phyloP scores from a whole-genome alignment of 2,888 invertebrate genomes.

The Cactoblastis cactorum region DNA sequence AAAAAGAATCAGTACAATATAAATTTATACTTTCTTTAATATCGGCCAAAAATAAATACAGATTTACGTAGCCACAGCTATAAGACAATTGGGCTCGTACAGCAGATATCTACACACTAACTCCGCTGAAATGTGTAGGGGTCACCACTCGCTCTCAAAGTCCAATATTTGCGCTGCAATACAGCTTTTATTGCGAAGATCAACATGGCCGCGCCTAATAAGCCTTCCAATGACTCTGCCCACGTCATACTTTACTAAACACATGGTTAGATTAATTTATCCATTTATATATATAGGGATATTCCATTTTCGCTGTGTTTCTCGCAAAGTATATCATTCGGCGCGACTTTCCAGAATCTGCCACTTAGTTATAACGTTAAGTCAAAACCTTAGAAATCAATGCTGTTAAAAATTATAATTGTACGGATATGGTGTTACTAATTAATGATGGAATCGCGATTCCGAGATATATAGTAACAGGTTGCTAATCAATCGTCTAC shows the following conservation, averaged over 20 bases:
- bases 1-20: too few relatives aligned
- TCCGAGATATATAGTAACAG: too few relatives aligned
- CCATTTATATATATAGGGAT: conserved; percentile 10
- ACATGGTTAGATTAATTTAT: conserved; percentile 22
- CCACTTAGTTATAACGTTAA: too few relatives aligned
- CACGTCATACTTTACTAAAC: conserved; percentile 45
- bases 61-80: conserved; percentile 30
- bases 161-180: conserved; percentile 71
- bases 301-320: too few relatives aligned
- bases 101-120: conserved; percentile 54
- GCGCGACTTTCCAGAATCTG: too few relatives aligned
- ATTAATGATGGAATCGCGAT: too few relatives aligned
- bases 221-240: conserved; percentile 36
- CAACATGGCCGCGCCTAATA: conserved; percentile 52
- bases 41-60: conserved; percentile 4
- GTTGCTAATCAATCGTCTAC: too few relatives aligned
- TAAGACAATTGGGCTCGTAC: conserved; percentile 64
- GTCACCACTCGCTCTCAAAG: conserved; percentile 51
- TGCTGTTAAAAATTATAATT: too few relatives aligned
- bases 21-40: too few relatives aligned
- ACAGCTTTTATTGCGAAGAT: conserved; percentile 67
- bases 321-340: too few relatives aligned
- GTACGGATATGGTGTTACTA: too few relatives aligned
- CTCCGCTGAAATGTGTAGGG: conserved; percentile 63
- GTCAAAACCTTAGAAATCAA: too few relatives aligned